Evolutionary conservation across 2,797 vertebrate genomes (phyloP), one percentile per base, ranked within the genome.

Genomic region (Paguma larvata): DNA sequence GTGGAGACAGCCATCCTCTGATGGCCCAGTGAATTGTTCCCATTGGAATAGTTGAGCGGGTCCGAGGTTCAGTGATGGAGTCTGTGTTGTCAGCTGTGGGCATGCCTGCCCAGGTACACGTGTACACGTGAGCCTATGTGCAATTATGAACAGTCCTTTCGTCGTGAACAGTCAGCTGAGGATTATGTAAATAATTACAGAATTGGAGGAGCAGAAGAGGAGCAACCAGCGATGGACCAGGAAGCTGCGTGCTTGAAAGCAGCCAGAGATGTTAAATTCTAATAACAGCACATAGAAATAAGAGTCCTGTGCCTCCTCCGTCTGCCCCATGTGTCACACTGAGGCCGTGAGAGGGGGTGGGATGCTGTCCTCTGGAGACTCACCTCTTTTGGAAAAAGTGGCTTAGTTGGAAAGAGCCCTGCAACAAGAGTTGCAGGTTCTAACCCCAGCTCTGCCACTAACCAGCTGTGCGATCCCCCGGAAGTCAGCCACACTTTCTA

Each of bases 1-100:
- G 32, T 0, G 1, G 16, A 8, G 46, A 19, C 2, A 38, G 48
- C 2, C 41, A 1, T 0, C 21, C 38, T 15, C 44, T 16, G 32
- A 11, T 3, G 21, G 18, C 44, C 83, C 6, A 5, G 67, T 12
- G 63, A 79, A 4, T 48, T 16, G 11, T 16, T 65, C 30, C 19
- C 4, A 0, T 13, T 32, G 72, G 14, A 72, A 46, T 2, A 44
- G 78, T 41, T 9, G 16, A 53, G 21, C 63, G 6, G 75, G 34
- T 23, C 67, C 65, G 38, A 11, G 32, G 75, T 19, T 65, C 53
- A 15, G 7, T 6, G 1, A 15, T 4, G 8, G 44, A 70, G n/a
- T 15, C 32, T 9, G 12, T 3, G 30, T 15, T 11, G 1, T 72
- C 12, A 25, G 85, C 38, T 67, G 65, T 51, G 6, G 41, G 41